phyloP scores from a whole-genome alignment of 1,140 invertebrate genomes.

The Octopus bimaculoides region DNA sequence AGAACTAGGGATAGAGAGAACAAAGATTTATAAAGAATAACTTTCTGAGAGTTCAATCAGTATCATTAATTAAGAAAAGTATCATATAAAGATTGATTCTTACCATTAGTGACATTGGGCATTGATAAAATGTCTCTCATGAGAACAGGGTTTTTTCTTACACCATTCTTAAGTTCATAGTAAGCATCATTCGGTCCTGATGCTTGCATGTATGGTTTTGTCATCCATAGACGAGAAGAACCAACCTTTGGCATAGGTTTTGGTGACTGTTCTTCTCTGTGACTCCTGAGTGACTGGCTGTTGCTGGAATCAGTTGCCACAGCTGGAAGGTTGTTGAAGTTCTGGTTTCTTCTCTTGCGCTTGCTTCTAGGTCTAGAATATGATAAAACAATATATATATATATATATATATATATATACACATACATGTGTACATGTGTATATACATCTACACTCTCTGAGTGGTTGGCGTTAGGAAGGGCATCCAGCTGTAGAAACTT shows the following conservation, averaged over 20 bases:
- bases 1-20: too few species aligned
- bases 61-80: too few species aligned
- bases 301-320: not conserved
- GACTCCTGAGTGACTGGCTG: not conserved
- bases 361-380: not conserved
- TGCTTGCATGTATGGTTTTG: not conserved
- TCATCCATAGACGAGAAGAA: not conserved
- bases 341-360: not conserved
- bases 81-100: not conserved
- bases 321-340: not conserved
- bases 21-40: too few species aligned
- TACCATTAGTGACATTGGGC: not conserved
- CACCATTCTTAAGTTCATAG: not conserved
- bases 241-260: not conserved
- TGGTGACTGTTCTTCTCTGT: not conserved
- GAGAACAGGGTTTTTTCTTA: not conserved
- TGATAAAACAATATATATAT: not conserved
- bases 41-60: too few species aligned
- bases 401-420: constrained; percentile 2
- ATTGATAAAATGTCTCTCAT: constrained; percentile 5
- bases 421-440: not conserved
- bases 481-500: too few species aligned
- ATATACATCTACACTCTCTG: too few species aligned
- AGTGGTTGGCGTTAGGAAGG: too few species aligned
- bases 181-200: constrained; percentile 4